Percentiles rank a stretch among this genome's conserved stretches.
These are phyloP conservation scores for Chiridota heheva DNA, from an alignment of 35 echinoderm and acorn worm species.

Conservation along the genomic window DNA sequence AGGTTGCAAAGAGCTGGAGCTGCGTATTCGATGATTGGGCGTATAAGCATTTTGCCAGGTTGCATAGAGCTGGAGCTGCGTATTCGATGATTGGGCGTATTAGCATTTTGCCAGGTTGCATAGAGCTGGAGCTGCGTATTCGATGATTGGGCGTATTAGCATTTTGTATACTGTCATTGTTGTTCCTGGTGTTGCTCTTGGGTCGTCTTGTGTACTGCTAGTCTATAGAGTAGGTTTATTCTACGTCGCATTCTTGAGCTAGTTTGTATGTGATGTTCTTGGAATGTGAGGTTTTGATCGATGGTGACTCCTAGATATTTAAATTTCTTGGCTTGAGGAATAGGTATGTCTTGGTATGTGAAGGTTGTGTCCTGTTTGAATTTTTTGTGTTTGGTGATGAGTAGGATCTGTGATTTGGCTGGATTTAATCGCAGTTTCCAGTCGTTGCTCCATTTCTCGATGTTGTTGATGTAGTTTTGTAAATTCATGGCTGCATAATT, in stretches of 20 bases:
- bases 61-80: too few species aligned
- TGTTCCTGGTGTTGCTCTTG: neutral
- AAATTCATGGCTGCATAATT: neutral
- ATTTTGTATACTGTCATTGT: slow-evolving; percentile 15
- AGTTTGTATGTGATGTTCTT: neutral
- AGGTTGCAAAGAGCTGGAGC: too few species aligned
- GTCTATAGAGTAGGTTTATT: neutral
- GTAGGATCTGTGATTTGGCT: slow-evolving; percentile 14
- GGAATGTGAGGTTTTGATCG: neutral
- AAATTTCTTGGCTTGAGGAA: neutral
- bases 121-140: slow-evolving; percentile 33
- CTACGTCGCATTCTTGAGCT: neutral
- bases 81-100: too few species aligned
- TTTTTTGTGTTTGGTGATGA: neutral
- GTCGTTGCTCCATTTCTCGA: slow-evolving; percentile 11
- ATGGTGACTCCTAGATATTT: neutral
- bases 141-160: neutral
- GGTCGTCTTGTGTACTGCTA: slow-evolving; percentile 10
- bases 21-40: too few species aligned
- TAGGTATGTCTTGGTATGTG: neutral
- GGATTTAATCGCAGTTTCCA: slow-evolving; percentile 11
- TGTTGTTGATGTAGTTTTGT: slow-evolving; percentile 7
- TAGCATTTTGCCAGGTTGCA: too few species aligned
- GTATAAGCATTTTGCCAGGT: too few species aligned
- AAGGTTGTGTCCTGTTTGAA: neutral